These are phyloP conservation scores for Suillia variegata DNA, from an alignment of 2,888 invertebrate species.

Conservation along the genomic window DNA sequence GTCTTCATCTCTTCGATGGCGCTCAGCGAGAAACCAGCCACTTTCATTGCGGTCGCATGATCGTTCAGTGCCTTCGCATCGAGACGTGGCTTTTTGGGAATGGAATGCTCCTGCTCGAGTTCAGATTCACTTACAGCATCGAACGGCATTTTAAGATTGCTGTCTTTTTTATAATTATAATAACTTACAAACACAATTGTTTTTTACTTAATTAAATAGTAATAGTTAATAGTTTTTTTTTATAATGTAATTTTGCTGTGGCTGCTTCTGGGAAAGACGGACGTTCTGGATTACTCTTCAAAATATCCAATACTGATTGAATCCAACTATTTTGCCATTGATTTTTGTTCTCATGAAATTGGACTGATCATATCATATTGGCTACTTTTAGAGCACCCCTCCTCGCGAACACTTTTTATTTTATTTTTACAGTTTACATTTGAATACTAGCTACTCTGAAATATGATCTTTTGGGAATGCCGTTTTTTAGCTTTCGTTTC, in stretches of 20 bases:
- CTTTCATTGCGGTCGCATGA: constrained; percentile 45
- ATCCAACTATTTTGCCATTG: constrained; percentile 60
- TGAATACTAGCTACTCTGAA: not conserved
- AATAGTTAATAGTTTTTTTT: too few species aligned
- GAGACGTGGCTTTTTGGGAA: constrained; percentile 30
- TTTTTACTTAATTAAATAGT: constrained; percentile 24
- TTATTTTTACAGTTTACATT: not conserved
- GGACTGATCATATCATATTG: constrained; percentile 63
- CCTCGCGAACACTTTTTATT: not conserved
- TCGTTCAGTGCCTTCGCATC: constrained; percentile 38
- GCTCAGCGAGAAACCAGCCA: constrained; percentile 55
- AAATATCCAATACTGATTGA: constrained; percentile 62
- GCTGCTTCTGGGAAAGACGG: constrained; percentile 35
- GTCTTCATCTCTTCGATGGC: constrained; percentile 56
- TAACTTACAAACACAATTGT: not conserved
- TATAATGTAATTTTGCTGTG: constrained; percentile 8
- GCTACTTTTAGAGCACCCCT: constrained; percentile 56
- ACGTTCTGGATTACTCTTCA: constrained; percentile 51
- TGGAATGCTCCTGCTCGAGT: constrained; percentile 10
- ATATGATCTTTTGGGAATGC: not conserved
- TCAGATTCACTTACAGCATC: too few species aligned
- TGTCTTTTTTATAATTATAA: not conserved
- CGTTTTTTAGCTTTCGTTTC: constrained; percentile 14
- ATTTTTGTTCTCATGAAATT: constrained; percentile 55
- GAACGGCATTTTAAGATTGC: constrained; percentile 20